phyloP scores from a whole-genome alignment of 2,888 invertebrate genomes.

The Thyatira batis region DNA sequence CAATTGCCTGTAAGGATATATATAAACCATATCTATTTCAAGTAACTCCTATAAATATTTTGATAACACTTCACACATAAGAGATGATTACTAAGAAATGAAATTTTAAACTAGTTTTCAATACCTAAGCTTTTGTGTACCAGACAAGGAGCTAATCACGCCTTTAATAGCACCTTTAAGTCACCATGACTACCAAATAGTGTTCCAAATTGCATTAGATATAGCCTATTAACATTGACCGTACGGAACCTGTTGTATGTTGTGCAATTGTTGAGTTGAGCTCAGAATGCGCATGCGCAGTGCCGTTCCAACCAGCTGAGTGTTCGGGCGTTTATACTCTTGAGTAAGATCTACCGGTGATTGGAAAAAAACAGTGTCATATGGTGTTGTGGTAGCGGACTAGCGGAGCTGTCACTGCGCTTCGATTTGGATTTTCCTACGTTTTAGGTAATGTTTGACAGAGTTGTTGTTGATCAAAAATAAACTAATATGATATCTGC shows the following conservation, averaged over 20 bases:
- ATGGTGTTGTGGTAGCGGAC: constrained; percentile 3
- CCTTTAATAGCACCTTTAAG: background rate
- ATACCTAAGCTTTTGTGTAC: background rate
- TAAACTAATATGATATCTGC: no score
- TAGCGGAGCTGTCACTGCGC: background rate
- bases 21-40: no score
- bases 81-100: no score
- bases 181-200: constrained; percentile 5
- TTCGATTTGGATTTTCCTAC: background rate
- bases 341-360: background rate
- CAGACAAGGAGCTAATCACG: background rate
- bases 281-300: constrained; percentile 23
- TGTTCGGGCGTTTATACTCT: constrained; percentile 30
- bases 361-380: background rate
- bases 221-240: constrained; percentile 57
- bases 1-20: no score
- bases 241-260: constrained; percentile 22
- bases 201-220: constrained; percentile 28
- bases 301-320: constrained; percentile 27
- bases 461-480: no score
- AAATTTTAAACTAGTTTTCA: background rate
- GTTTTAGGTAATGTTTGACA: background rate
- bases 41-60: no score
- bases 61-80: no score
- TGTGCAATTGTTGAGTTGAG: constrained; percentile 7